Evolutionary conservation across 1,140 invertebrate species (phyloP).

Genomic region (Pogonomyrmex californicus): DNA sequence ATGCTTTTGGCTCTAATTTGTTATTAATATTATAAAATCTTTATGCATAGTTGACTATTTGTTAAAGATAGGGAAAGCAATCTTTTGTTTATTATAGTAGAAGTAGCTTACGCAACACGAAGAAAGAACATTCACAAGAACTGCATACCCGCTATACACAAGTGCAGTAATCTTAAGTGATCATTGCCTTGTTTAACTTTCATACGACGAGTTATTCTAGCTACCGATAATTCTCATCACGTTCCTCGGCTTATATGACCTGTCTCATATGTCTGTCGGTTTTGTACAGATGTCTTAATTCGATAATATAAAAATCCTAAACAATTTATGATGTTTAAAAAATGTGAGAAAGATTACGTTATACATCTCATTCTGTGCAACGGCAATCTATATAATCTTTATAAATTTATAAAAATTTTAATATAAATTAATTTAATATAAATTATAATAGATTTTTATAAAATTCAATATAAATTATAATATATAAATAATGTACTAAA

Average conservation of each 20-base stretch:
- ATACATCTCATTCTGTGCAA: conserved; percentile 1
- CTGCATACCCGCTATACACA: conserved; percentile 36
- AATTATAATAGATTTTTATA: too few species aligned
- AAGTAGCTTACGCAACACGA: conserved; percentile 54
- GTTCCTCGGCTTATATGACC: conserved; percentile 78
- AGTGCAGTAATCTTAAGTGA: conserved; percentile 66
- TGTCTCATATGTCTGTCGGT: conserved; percentile 76
- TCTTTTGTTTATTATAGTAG: conserved; percentile 39
- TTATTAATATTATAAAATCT: conserved; percentile 6
- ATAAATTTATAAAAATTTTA: too few species aligned
- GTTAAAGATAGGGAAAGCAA: not conserved
- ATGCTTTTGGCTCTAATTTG: not conserved
- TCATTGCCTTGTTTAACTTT: conserved; percentile 75
- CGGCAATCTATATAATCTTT: not conserved
- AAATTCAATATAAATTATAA: too few species aligned
- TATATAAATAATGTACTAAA: too few species aligned
- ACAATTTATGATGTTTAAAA: conserved; percentile 60
- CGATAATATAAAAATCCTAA: conserved; percentile 73
- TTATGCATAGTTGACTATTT: not conserved
- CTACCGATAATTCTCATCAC: conserved; percentile 79
- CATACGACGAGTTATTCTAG: conserved; percentile 63
- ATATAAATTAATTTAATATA: too few species aligned
- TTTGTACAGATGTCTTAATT: conserved; percentile 82
- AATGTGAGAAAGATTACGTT: conserved; percentile 36
- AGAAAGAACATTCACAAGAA: conserved; percentile 59